phyloP scores from a whole-genome alignment of 2,888 invertebrate species.

The Hartigia nigra region DNA sequence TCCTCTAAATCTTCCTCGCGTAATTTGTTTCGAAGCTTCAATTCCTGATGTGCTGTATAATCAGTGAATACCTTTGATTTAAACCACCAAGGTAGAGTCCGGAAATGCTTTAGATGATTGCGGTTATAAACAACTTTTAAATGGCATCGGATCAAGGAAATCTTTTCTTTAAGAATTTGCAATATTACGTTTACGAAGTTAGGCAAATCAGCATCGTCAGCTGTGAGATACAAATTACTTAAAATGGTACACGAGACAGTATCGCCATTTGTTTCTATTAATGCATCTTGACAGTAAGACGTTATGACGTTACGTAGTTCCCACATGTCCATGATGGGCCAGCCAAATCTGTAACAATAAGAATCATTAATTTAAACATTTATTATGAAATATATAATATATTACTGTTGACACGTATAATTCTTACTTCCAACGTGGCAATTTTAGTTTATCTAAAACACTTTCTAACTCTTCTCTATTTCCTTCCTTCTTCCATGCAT shows the following conservation, averaged over 20 bases:
- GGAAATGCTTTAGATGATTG: constrained; percentile 68
- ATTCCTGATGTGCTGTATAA: constrained; percentile 27
- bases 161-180: constrained; percentile 51
- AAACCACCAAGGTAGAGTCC: constrained; percentile 73
- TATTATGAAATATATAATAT: neutral
- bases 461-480: constrained; percentile 68
- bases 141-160: constrained; percentile 41
- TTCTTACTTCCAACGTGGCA: constrained; percentile 68
- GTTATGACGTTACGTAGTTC: constrained; percentile 43
- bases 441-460: constrained; percentile 69
- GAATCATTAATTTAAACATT: neutral
- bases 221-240: constrained; percentile 45
- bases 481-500: constrained; percentile 69
- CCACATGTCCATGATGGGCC: constrained; percentile 52
- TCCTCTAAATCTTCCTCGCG: neutral
- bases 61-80: constrained; percentile 50
- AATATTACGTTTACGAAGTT: constrained; percentile 53
- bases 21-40: constrained; percentile 4
- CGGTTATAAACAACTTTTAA: constrained; percentile 70
- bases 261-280: constrained; percentile 39
- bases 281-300: constrained; percentile 46
- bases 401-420: neutral
- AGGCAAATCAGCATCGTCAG: constrained; percentile 28
- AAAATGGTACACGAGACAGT: constrained; percentile 43
- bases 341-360: constrained; percentile 44